Conservation (phyloP, 2,113 vertebrate genomes). For the Ammodytes dubius region DNA sequence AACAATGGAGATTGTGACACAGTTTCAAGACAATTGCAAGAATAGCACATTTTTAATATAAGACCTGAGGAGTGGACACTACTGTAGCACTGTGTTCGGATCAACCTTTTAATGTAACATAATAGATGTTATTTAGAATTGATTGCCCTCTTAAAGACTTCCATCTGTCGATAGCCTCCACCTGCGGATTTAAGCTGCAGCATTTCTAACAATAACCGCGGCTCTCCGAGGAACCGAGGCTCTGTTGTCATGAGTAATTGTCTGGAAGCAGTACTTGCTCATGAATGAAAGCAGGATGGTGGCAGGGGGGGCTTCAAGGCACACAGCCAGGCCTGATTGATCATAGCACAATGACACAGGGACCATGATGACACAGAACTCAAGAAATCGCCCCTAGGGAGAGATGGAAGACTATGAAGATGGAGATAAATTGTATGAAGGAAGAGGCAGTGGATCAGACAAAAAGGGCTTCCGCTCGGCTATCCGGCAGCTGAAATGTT, state of each 20-base stretch:
- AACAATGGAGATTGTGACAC: too few species aligned
- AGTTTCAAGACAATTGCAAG: too few species aligned
- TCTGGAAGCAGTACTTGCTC: constrained; percentile 31
- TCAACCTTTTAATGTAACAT: neutral
- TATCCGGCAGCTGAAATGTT: neutral
- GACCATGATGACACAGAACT: constrained; percentile 39
- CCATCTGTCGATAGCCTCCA: neutral
- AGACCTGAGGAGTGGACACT: constrained; percentile 30
- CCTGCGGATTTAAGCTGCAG: neutral
- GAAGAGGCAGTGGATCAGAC: neutral
- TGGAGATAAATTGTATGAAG: constrained; percentile 5
- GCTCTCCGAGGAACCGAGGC: neutral
- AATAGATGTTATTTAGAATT: neutral
- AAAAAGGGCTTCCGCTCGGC: neutral
- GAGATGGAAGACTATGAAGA: neutral
- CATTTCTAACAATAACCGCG: neutral
- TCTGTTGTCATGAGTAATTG: constrained; percentile 11
- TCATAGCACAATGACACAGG: constrained; percentile 50
- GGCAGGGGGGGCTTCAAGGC: constrained; percentile 11
- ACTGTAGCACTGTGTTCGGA: neutral
- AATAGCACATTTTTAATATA: neutral
- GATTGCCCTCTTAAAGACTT: neutral
- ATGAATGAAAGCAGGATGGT: constrained; percentile 41
- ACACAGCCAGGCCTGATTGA: constrained; percentile 43
- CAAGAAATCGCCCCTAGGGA: constrained; percentile 43